These are phyloP conservation scores for Chlorospingus flavigularis DNA, from an alignment of 2,797 vertebrate genomes.

Conservation along the genomic window DNA sequence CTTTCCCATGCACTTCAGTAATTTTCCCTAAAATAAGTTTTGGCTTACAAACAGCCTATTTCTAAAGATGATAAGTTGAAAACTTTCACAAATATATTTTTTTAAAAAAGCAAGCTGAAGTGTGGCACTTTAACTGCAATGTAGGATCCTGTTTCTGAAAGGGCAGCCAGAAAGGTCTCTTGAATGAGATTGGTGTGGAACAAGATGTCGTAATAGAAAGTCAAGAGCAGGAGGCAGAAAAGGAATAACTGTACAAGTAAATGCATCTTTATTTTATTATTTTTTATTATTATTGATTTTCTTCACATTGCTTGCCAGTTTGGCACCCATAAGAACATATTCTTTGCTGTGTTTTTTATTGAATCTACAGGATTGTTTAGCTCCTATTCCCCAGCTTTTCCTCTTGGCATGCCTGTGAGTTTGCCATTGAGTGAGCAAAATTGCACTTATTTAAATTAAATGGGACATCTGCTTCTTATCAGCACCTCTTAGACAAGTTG, in stretches of 20 bases:
- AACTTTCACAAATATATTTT: not conserved
- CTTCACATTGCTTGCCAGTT: not conserved
- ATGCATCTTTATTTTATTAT: not conserved
- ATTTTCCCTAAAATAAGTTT: not conserved
- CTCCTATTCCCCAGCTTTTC: constrained; percentile 10
- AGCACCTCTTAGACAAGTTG: constrained; percentile 8
- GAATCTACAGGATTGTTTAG: not conserved
- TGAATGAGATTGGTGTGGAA: not conserved
- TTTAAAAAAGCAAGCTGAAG: not conserved
- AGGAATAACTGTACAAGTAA: not conserved
- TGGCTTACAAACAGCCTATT: not conserved
- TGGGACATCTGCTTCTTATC: constrained; percentile 36
- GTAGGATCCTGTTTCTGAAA: not conserved
- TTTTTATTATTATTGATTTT: not conserved
- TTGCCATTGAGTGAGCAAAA: constrained; percentile 13
- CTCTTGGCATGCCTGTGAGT: constrained; percentile 2
- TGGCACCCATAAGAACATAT: not conserved
- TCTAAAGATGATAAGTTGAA: not conserved
- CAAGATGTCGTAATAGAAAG: not conserved
- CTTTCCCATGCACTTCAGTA: not conserved
- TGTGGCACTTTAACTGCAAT: not conserved
- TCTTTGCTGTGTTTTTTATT: not conserved
- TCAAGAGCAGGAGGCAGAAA: not conserved
- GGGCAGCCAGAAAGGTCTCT: not conserved
- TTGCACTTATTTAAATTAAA: not conserved